These are phyloP conservation scores for Crematogaster levior DNA, from an alignment of 2,888 invertebrate genomes.

Conservation along the genomic window DNA sequence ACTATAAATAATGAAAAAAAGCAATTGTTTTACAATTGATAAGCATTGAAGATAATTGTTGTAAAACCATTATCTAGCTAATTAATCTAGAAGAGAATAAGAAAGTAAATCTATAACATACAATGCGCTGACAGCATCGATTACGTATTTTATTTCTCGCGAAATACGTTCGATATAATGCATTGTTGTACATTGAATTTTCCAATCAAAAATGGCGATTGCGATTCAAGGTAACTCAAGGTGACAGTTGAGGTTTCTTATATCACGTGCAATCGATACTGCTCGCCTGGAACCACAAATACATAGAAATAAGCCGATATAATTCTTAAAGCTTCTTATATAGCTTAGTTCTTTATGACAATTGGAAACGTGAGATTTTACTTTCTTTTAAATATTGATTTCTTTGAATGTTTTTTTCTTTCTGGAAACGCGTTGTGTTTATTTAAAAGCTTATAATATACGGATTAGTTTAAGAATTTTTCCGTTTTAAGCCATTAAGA, in stretches of 20 bases:
- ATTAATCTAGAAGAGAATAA: neutral
- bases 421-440: neutral
- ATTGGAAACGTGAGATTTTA: neutral
- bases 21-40: neutral
- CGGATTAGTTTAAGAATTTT: slow-evolving; percentile 2
- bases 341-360: neutral
- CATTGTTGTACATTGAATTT: slow-evolving; percentile 10
- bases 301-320: neutral
- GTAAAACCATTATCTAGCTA: neutral
- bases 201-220: slow-evolving; percentile 34
- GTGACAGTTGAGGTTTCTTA: slow-evolving; percentile 50
- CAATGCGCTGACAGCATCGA: neutral
- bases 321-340: neutral
- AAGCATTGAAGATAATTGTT: neutral
- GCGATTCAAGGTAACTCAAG: slow-evolving; percentile 41
- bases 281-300: neutral
- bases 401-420: neutral
- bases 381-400: neutral
- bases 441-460: neutral
- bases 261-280: neutral
- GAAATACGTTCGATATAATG: neutral
- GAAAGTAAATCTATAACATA: neutral
- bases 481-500: neutral
- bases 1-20: too few species aligned
- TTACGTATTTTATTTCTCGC: slow-evolving; percentile 24